phyloP scores from a whole-genome alignment of 2,888 invertebrate species.

The Pandemis heparana region DNA sequence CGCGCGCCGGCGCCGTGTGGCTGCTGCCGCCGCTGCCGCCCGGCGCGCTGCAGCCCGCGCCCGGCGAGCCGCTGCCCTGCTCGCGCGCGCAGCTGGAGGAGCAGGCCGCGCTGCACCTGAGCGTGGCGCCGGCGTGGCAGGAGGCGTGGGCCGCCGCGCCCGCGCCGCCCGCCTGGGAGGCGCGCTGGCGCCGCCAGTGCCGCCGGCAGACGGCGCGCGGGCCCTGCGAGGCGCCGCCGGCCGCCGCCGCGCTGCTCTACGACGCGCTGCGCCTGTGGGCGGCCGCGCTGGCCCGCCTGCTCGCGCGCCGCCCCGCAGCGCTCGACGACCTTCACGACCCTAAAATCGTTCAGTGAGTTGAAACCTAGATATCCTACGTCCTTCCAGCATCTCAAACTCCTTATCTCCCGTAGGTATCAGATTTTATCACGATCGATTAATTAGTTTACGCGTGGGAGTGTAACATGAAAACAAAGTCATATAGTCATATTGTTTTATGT shows the following conservation, averaged over 20 bases:
- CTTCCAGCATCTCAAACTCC: too few relatives aligned
- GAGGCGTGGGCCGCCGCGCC: slow-evolving; percentile 52
- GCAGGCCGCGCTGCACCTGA: slow-evolving; percentile 59
- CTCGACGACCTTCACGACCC: slow-evolving; percentile 66
- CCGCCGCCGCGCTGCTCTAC: slow-evolving; percentile 70
- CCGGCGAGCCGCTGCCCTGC: slow-evolving; percentile 87
- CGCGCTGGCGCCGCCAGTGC: slow-evolving; percentile 52
- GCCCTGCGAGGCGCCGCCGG: slow-evolving; percentile 49
- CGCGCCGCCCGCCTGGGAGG: slow-evolving; percentile 48
- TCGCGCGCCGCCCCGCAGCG: slow-evolving; percentile 55
- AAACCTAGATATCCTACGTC: too few relatives aligned
- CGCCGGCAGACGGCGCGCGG: slow-evolving; percentile 35
- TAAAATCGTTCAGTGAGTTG: slow-evolving; percentile 56
- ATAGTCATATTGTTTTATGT: too few relatives aligned
- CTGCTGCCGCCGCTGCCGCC: slow-evolving; percentile 91
- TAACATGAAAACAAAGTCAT: too few relatives aligned
- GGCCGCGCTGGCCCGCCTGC: slow-evolving; percentile 56
- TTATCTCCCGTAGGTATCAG: too few relatives aligned
- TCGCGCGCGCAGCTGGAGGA: slow-evolving; percentile 61
- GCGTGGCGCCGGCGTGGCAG: slow-evolving; percentile 63
- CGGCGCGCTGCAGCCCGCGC: slow-evolving; percentile 87
- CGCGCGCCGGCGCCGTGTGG: slow-evolving; percentile 92
- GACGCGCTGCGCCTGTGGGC: slow-evolving; percentile 71
- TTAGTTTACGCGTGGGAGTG: too few relatives aligned
- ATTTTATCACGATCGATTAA: too few relatives aligned